A percentile compares a stretch with the other conserved stretches of the same genome.
These are phyloP conservation scores for Neostethus bicornis DNA, from an alignment of 2,797 vertebrate species.

Conservation along the genomic window DNA sequence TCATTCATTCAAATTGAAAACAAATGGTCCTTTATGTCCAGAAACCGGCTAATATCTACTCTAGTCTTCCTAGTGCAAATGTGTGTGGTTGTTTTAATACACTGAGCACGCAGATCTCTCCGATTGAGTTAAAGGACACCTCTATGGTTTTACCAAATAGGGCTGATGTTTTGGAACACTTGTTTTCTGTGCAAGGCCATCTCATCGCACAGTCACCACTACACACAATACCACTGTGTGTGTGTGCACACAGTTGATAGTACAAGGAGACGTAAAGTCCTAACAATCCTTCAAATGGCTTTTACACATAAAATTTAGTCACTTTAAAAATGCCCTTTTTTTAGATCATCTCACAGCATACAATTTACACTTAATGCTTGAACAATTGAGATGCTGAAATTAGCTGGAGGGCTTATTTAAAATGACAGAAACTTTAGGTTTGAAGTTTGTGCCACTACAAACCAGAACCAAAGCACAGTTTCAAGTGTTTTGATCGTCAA, in stretches of 20 bases:
- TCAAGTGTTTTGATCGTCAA: conserved; percentile 28
- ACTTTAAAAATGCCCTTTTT: conserved; percentile 27
- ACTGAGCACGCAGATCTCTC: conserved; percentile 41
- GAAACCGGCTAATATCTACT: conserved; percentile 42
- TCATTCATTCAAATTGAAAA: conserved; percentile 16
- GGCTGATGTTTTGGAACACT: conserved; percentile 34
- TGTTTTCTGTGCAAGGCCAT: conserved; percentile 40
- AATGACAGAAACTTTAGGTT: conserved; percentile 16
- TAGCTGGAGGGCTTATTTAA: conserved; percentile 32
- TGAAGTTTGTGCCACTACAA: conserved; percentile 20
- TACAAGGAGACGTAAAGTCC: conserved; percentile 38
- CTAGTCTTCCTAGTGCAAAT: conserved; percentile 67
- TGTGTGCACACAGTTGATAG: conserved; percentile 37
- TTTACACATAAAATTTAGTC: conserved; percentile 28
- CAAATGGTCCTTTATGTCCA: conserved; percentile 18
- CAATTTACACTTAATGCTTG: conserved; percentile 22
- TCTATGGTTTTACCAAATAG: conserved; percentile 36
- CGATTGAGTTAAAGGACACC: conserved; percentile 25
- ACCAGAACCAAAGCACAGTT: conserved; percentile 37
- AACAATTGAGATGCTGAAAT: conserved; percentile 35
- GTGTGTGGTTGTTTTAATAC: conserved; percentile 34
- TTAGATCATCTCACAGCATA: not conserved
- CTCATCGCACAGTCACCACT: conserved; percentile 29
- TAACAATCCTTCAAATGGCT: conserved; percentile 15
- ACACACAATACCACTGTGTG: conserved; percentile 16